Conservation (phyloP, 1,140 invertebrate species). For the Acromyrmex charruanus region DNA sequence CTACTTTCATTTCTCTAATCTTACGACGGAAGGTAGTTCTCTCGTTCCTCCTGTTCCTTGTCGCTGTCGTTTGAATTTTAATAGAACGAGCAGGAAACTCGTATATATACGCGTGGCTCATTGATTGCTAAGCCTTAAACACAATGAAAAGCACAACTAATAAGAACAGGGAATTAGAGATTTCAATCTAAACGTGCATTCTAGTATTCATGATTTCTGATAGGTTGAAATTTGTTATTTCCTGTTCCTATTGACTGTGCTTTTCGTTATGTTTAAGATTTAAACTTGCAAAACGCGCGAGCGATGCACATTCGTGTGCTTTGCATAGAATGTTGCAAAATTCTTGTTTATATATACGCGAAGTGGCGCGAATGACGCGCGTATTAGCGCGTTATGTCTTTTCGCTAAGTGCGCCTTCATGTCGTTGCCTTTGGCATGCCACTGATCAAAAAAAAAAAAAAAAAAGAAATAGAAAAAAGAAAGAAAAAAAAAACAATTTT, state of each 20-base stretch:
- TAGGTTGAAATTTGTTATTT: too few species aligned
- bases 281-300: not conserved
- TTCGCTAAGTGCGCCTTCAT: conserved; percentile 33
- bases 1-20: conserved; percentile 75
- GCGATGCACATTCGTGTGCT: not conserved
- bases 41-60: not conserved
- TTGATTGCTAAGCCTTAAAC: conserved; percentile 44
- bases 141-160: too few species aligned
- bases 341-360: conserved; percentile 54
- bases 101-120: conserved; percentile 26
- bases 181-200: too few species aligned
- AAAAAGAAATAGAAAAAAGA: not conserved
- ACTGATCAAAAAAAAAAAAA: conserved; percentile 22
- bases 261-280: too few species aligned
- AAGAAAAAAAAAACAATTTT: conserved; percentile 33
- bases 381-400: conserved; percentile 44
- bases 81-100: conserved; percentile 60
- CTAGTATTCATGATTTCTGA: too few species aligned
- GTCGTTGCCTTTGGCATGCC: conserved; percentile 43
- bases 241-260: too few species aligned
- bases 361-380: conserved; percentile 26
- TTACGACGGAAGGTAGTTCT: conserved; percentile 62
- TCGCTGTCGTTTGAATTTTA: conserved; percentile 37
- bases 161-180: too few species aligned
- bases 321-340: conserved; percentile 38